Base-by-base conservation (phyloP, 1,140 invertebrate genomes). In the Hyles euphorbiae region DNA sequence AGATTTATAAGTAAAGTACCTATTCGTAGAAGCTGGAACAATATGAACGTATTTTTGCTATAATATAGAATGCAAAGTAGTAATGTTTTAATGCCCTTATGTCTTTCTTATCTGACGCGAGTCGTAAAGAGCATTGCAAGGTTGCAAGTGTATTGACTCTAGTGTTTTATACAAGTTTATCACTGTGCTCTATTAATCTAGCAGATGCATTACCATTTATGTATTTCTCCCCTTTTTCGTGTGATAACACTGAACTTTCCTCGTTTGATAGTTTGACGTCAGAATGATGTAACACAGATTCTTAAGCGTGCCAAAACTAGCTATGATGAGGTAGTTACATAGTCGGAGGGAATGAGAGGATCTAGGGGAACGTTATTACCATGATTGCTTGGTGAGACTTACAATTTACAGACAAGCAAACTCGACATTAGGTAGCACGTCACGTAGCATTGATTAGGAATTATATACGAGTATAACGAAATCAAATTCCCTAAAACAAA, bases 71-170 rank as follows among this genome's bases (percentile, higher is more conserved):
- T 8, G 36, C 36, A 40, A 40, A 40, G 36, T 74, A 74, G 67
- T 73, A 67, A 81, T 82, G 72, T 81, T 83, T 81, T 87, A 80
- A 83, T 80, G 78, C 76, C 74, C 78, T 73, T 83, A 87, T 78
- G 82, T 81, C 74, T 87, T 87, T 87, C 36, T 88, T 88, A 86
- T 88, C 83, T 80, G 83, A 81, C 83, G 73, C 70, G 72, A 83
- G 75, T 84, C 68, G 74, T 83, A 83, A 82, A 86, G 85, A 85
- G 74, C 85, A 76, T 71, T 78, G 83, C 83, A 88, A 88, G 85
- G 85, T 88, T 88, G 85, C 73, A 77, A 81, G 83, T 84, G 81
- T 87, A 84, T 88, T 87, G 85, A 87, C 85, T 81, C 75, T 80
- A 74, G 70, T 83, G 69, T 79, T 74, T 74, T 77, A 75, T 81